These are phyloP conservation scores for Uria aalge DNA, from an alignment of 2,113 vertebrate species.

Conservation along the genomic window DNA sequence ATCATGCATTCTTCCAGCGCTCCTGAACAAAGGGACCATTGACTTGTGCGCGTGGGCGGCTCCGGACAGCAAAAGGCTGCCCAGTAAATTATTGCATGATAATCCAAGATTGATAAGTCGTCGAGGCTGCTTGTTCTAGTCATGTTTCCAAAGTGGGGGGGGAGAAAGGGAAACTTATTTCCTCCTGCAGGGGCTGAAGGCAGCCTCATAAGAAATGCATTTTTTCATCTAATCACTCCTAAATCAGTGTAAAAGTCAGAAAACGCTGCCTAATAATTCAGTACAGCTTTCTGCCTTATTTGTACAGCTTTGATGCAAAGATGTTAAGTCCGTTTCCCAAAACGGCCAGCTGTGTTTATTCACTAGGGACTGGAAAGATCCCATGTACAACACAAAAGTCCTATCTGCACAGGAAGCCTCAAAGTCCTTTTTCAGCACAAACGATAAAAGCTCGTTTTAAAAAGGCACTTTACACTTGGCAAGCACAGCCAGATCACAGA, in stretches of 20 bases:
- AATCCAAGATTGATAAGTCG: conserved; percentile 42
- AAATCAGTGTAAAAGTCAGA: background rate
- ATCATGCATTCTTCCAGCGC: conserved; percentile 82
- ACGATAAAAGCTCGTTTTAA: background rate
- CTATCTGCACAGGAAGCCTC: conserved; percentile 37
- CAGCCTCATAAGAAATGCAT: background rate
- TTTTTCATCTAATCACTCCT: background rate
- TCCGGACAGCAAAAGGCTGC: conserved; percentile 34
- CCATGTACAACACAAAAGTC: background rate
- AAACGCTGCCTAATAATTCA: background rate
- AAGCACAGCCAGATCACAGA: background rate
- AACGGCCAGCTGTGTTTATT: conserved; percentile 58
- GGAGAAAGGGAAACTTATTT: background rate
- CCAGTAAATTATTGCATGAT: conserved; percentile 51
- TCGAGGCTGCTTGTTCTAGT: conserved; percentile 2
- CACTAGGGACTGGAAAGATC: conserved; percentile 23
- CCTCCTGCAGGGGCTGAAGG: background rate
- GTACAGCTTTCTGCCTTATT: conserved; percentile 18
- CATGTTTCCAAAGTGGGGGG: background rate
- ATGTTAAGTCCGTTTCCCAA: background rate
- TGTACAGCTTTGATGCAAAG: conserved; percentile 44
- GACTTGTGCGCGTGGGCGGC: conserved; percentile 78
- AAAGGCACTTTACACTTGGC: background rate
- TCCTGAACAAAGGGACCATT: conserved; percentile 85
- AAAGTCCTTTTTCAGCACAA: conserved; percentile 20